Evolutionary conservation across 2,113 vertebrate genomes (phyloP), one percentile per base, ranked within the genome.

Genomic region (Cyprinodon tularosa): DNA sequence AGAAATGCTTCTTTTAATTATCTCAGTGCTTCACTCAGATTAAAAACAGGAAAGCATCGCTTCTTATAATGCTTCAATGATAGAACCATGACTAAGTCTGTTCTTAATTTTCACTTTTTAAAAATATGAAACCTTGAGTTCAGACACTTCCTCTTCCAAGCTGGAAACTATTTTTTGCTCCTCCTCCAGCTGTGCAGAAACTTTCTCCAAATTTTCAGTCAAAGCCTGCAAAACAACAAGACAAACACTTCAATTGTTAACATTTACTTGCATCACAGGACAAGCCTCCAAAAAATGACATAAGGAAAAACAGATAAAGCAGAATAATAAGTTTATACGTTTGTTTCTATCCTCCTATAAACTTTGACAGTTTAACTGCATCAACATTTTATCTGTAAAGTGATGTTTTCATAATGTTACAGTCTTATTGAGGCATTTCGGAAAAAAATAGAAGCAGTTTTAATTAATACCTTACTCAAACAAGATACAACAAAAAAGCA

Each of bases 81-180:
- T 9, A 17, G 20, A 57, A 53, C 8, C 20, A 11, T 29, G 0
- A 73, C 37, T 48, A 9, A 9, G 1, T 66, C 15, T 22, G 22
- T 66, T 45, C 37, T 39, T 6, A 36, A 20, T 44, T 59, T 29
- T 44, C 2, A 22, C 39, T 22, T 48, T 5, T n/a, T 47, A 4
- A 66, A 72, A 62, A 48, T 73, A 9, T 91, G 95, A 80, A 71
- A 99, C 97, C 92, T 97, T 90, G 64, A 97, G 84, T 78, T 95
- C 91, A 0, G 84, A 87, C 68, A 95, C 89, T 70, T 92, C 92
- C 57, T 93, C 89, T 74, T 95, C 80, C 0, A 95, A 80, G 20
- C 82, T 91, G 12, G 76, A 87, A 4, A 90, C 87, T 37, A 89
- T 94, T 76, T 9, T 89, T 67, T 78, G 88, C 83, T 93, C 93